phyloP scores from a whole-genome alignment of 2,797 vertebrate species.

The Erpetoichthys calabaricus region DNA sequence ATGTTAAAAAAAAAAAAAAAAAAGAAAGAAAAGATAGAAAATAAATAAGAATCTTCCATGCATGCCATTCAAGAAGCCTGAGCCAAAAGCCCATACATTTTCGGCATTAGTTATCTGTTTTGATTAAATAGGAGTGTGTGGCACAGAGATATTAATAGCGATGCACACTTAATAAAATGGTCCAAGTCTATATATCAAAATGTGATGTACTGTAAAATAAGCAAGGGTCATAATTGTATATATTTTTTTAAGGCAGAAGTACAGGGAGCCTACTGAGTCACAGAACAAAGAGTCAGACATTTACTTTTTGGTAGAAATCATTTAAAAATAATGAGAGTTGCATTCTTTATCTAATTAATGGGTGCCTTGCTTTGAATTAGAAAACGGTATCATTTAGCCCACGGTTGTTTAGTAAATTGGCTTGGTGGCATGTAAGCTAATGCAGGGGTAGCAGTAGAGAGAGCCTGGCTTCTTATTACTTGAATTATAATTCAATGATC shows the following conservation, averaged over 20 bases:
- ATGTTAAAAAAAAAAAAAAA: too few relatives aligned
- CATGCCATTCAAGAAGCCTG: too few relatives aligned
- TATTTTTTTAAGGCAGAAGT: slow-evolving; percentile 57
- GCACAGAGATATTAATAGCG: slow-evolving; percentile 39
- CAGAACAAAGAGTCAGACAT: slow-evolving; percentile 68
- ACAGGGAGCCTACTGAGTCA: slow-evolving; percentile 58
- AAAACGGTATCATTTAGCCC: slow-evolving; percentile 70
- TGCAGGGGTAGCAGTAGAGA: slow-evolving; percentile 51
- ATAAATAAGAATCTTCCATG: too few relatives aligned
- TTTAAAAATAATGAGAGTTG: slow-evolving; percentile 93
- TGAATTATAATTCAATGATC: slow-evolving; percentile 99
- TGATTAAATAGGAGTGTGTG: slow-evolving; percentile 44
- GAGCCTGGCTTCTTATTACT: slow-evolving; percentile 81
- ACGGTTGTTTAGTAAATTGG: slow-evolving; percentile 72
- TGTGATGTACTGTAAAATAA: slow-evolving; percentile 76
- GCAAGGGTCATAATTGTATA: slow-evolving; percentile 60
- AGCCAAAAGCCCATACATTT: too few relatives aligned
- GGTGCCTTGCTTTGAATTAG: slow-evolving; percentile 72
- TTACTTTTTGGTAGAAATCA: slow-evolving; percentile 79
- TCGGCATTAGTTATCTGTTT: slow-evolving; percentile 31
- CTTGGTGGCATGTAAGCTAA: slow-evolving; percentile 56
- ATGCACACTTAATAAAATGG: slow-evolving; percentile 48
- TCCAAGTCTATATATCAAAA: slow-evolving; percentile 65
- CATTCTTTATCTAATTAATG: slow-evolving; percentile 92
- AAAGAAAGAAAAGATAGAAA: too few relatives aligned